A percentile compares a stretch with the other conserved stretches of the same genome.
These are phyloP conservation scores for Drosophila littoralis DNA, from an alignment of 1,140 invertebrate genomes.

Conservation along the genomic window DNA sequence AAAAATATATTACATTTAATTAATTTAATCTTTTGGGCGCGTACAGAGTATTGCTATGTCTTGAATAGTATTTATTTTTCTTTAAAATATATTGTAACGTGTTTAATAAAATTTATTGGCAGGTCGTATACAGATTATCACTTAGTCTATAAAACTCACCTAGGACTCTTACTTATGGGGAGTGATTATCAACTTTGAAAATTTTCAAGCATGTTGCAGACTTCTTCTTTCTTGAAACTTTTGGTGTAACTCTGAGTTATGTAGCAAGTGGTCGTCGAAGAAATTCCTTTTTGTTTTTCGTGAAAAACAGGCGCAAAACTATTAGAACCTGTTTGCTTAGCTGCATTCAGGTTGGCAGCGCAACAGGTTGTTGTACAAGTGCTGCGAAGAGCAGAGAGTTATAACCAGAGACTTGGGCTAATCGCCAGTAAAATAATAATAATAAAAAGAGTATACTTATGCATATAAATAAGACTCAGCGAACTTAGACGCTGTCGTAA, in stretches of 20 bases:
- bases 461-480: conserved; percentile 26
- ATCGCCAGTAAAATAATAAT: conserved; percentile 9
- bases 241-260: not conserved
- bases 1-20: no score
- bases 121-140: no score
- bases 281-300: conserved; percentile 19
- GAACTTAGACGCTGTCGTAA: conserved; percentile 31
- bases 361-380: conserved; percentile 31
- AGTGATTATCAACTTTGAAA: no score
- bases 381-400: no score
- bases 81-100: no score
- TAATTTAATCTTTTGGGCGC: no score
- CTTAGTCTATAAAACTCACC: no score
- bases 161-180: no score
- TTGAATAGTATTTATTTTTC: no score
- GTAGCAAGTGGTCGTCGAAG: not conserved
- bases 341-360: conserved; percentile 25
- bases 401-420: not conserved
- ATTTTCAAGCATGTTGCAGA: no score
- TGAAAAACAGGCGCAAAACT: conserved; percentile 17
- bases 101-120: no score
- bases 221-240: not conserved
- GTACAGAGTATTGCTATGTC: no score
- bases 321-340: conserved; percentile 53
- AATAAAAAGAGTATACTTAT: not conserved